A percentile compares a stretch with the other conserved stretches of the same genome.
These are phyloP conservation scores for Oreochromis mossambicus DNA, from an alignment of 2,797 vertebrate genomes.

Conservation along the genomic window DNA sequence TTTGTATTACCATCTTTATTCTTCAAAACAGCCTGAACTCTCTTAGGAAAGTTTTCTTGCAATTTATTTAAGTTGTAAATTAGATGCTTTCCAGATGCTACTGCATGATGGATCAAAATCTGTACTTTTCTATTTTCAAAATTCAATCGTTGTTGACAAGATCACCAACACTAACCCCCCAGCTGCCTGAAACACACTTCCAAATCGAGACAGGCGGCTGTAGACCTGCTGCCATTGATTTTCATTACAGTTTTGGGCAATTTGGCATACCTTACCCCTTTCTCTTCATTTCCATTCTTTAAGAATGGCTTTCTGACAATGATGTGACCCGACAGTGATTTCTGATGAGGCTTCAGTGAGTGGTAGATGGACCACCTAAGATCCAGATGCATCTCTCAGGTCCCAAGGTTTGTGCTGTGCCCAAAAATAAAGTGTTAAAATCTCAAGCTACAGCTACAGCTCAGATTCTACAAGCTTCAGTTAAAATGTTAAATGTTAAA, in stretches of 20 bases:
- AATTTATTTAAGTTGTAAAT: not conserved
- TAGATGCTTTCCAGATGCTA: not conserved
- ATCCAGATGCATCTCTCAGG: not conserved
- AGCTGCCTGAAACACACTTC: not conserved
- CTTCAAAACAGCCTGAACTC: not conserved
- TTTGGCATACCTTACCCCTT: not conserved
- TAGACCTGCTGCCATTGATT: not conserved
- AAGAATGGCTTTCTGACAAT: not conserved
- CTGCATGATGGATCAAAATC: not conserved
- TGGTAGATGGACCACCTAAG: not conserved
- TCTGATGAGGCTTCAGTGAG: not conserved
- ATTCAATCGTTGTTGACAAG: not conserved
- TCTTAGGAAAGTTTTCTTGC: not conserved
- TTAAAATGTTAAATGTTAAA: not conserved
- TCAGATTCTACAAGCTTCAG: not conserved
- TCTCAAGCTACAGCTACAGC: not conserved
- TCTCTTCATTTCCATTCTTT: not conserved
- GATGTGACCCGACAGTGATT: not conserved
- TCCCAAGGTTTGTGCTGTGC: not conserved
- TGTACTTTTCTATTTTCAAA: not conserved
- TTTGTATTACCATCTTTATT: not conserved
- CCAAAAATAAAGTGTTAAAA: not conserved
- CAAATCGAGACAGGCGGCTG: not conserved
- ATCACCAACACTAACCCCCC: not conserved
- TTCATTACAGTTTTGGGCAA: not conserved